phyloP scores from a whole-genome alignment of 2,113 vertebrate genomes.

The Ivindomyrus marchei region DNA sequence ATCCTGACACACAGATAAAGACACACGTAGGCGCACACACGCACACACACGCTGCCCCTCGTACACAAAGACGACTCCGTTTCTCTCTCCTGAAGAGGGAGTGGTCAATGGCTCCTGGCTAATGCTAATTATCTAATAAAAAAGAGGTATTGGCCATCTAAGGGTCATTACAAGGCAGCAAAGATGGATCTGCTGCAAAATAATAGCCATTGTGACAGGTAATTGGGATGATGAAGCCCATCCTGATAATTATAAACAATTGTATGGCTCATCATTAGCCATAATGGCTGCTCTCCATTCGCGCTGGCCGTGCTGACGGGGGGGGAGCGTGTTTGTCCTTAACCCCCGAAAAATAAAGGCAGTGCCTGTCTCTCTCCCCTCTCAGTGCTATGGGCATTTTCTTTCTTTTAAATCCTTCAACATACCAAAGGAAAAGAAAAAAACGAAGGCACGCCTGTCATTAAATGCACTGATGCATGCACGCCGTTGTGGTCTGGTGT shows the following conservation, averaged over 20 bases:
- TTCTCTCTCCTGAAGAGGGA: background rate
- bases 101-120: conserved; percentile 31
- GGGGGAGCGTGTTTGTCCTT: conserved; percentile 29
- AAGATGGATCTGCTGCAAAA: conserved; percentile 31
- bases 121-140: conserved; percentile 47
- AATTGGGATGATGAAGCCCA: conserved; percentile 41
- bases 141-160: conserved; percentile 38
- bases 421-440: conserved; percentile 21
- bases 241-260: conserved; percentile 46
- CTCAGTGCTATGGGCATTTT: conserved; percentile 7
- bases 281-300: conserved; percentile 34
- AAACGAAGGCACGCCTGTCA: conserved; percentile 42
- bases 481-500: conserved; percentile 25
- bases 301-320: conserved; percentile 35
- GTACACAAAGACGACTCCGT: background rate
- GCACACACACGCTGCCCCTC: background rate
- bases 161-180: conserved; percentile 36
- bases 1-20: background rate
- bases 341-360: conserved; percentile 36
- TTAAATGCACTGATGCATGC: conserved; percentile 47
- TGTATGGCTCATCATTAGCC: conserved; percentile 41
- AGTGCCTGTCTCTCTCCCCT: conserved; percentile 21
- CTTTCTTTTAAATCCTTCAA: conserved; percentile 27
- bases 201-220: conserved; percentile 41
- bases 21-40: background rate